Evolutionary conservation across 2,888 invertebrate genomes (phyloP).

Genomic region (Colletes collaris): DNA sequence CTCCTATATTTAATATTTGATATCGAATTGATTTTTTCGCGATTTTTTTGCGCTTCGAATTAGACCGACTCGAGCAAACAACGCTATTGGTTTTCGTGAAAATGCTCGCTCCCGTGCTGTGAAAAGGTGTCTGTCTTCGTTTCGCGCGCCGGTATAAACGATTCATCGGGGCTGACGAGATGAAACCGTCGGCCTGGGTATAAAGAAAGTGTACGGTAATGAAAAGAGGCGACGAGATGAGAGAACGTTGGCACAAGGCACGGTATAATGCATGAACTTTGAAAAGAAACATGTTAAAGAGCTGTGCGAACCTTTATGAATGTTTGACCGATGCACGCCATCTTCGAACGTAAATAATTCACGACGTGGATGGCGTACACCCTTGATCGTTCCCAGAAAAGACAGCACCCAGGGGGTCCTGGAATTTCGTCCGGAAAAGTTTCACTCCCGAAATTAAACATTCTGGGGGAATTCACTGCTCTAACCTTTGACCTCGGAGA

Average conservation of each 20-base stretch:
- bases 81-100: too few species aligned
- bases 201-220: background rate
- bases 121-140: background rate
- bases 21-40: too few species aligned
- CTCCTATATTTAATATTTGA: too few species aligned
- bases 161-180: constrained; percentile 12
- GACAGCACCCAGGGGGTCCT: constrained; percentile 14
- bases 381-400: constrained; percentile 21
- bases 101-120: background rate
- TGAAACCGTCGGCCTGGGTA: background rate
- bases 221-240: constrained; percentile 35
- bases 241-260: background rate
- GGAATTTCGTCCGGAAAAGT: constrained; percentile 7
- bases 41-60: too few species aligned
- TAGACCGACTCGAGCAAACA: too few species aligned
- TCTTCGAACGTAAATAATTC: constrained; percentile 55
- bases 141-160: constrained; percentile 15
- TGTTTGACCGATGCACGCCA: constrained; percentile 46
- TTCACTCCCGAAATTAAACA: constrained; percentile 22
- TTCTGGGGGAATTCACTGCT: constrained; percentile 1
- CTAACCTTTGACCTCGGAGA: background rate
- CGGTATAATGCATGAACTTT: constrained; percentile 9
- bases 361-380: constrained; percentile 7
- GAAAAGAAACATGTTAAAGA: constrained; percentile 45
- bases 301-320: constrained; percentile 32